Conservation (phyloP, 2,797 vertebrate genomes). For the Acrossocheilus fasciatus region DNA sequence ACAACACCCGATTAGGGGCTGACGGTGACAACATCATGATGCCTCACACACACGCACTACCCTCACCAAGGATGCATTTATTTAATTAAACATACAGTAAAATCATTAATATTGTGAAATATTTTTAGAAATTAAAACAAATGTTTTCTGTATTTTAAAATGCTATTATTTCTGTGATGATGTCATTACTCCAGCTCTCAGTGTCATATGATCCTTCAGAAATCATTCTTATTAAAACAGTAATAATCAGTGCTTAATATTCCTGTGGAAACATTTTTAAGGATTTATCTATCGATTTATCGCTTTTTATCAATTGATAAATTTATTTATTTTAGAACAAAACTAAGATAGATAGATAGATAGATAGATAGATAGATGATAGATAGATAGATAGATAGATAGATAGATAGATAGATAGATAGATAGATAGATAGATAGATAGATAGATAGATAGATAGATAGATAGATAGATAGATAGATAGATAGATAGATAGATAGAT, state of each 20-base stretch:
- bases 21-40: not conserved
- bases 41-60: not conserved
- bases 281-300: not conserved
- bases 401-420: not conserved
- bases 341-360: not conserved
- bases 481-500: not conserved
- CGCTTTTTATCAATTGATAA: not conserved
- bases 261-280: not conserved
- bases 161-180: too few species aligned
- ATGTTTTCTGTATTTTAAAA: too few species aligned
- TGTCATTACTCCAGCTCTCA: not conserved
- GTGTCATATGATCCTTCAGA: not conserved
- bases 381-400: not conserved
- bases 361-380: too few species aligned
- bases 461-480: not conserved
- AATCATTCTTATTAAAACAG: not conserved
- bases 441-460: not conserved
- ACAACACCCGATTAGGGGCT: not conserved
- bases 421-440: not conserved
- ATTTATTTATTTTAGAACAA: not conserved
- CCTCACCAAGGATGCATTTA: not conserved
- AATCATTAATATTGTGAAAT: not conserved
- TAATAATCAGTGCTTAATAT: not conserved
- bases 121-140: not conserved
- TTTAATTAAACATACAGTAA: not conserved